A percentile compares a stretch with the other conserved stretches of the same genome.
These are phyloP conservation scores for Aphidius colemani DNA, from an alignment of 2,888 invertebrate species.

Conservation along the genomic window DNA sequence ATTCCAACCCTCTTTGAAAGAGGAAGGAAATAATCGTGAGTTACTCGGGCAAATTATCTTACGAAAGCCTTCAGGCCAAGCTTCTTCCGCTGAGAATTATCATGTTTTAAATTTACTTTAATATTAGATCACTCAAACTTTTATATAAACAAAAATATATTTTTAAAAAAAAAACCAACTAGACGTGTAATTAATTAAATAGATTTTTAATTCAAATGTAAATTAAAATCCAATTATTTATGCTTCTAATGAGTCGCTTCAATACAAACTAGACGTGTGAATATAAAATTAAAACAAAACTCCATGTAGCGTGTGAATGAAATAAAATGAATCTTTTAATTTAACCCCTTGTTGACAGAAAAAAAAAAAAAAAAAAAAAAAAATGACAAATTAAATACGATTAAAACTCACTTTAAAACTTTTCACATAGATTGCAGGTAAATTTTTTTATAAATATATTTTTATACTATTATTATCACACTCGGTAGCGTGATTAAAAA, in stretches of 20 bases:
- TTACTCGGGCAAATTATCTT: slow-evolving; percentile 47
- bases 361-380: no score
- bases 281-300: not conserved
- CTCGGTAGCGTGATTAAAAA: no score
- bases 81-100: slow-evolving; percentile 43
- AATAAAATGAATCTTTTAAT: no score
- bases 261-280: not conserved
- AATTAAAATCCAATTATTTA: not conserved
- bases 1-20: slow-evolving; percentile 29
- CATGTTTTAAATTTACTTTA: slow-evolving; percentile 24
- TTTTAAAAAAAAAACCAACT: not conserved
- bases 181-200: not conserved
- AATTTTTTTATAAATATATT: no score
- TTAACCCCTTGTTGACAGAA: no score
- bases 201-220: not conserved
- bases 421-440: no score
- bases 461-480: no score
- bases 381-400: no score
- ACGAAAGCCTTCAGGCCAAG: slow-evolving; percentile 31
- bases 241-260: no score
- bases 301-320: not conserved
- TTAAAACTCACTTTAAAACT: no score
- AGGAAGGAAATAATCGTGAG: slow-evolving; percentile 25
- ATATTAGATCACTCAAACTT: slow-evolving; percentile 6
- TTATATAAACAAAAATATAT: not conserved